Base-by-base conservation (phyloP, 2,797 vertebrate genomes). In the Sciaenops ocellatus region DNA sequence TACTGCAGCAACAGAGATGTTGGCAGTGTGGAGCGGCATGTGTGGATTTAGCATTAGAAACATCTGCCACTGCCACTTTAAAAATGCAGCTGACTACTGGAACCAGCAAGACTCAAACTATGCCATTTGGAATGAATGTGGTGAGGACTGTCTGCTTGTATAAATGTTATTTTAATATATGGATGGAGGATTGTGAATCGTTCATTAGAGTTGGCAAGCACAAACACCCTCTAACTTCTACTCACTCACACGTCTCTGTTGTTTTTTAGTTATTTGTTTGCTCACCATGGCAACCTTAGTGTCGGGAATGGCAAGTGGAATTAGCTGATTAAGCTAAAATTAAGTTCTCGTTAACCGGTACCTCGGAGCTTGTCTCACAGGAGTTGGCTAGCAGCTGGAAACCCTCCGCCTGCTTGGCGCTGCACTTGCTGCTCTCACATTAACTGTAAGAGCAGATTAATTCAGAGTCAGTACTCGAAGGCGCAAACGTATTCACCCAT, bases 1-100 rank as follows among this genome's bases (percentile, higher is more conserved):
- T 41, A 51, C 62, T 71, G 83, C 84, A 73, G 78, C 70, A 83
- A 54, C 80, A 59, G 28, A 79, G 76, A 76, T 77, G 79, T 85
- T 90, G 87, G 88, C 90, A 84, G 60, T 0, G 3, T 17, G 66
- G 20, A 66, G 82, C 82, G 42, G 81, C 83, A 57, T 84, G 85
- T 89, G 90, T 84, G 88, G 82, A 73, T 88, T 85, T 86, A 78
- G 41, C 87, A 89, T 92, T 92, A 85, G 90, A 95, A 95, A 90
- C 89, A 88, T 91, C 75, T 92, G 87, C 83, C 86, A 44, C 72
- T 13, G 68, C 85, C 81, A 41, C 44, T 67, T 89, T 84, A 80
- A 88, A 72, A 79, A 51, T 70, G 69, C 83, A 66, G 80, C 76
- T 12, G 78, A 60, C 86, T 69, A 0, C 10, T 89, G 56, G 71